phyloP scores from a whole-genome alignment of 2,797 vertebrate genomes.

The Podarcis lilfordi region DNA sequence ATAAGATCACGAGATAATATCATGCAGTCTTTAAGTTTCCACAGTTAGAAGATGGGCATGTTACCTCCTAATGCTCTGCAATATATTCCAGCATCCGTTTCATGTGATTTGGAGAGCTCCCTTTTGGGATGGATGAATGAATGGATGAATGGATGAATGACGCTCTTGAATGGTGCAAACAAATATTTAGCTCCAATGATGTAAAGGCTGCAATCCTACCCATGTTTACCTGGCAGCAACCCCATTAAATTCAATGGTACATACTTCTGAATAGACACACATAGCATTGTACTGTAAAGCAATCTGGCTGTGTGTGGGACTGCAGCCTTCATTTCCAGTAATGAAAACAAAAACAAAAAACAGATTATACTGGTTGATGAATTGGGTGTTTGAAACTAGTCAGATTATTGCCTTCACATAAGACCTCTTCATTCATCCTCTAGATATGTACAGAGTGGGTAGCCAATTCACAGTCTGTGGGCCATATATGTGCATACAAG shows the following conservation, averaged over 20 bases:
- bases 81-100: background rate
- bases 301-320: background rate
- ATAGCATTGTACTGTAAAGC: too few species aligned
- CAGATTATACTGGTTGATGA: background rate
- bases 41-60: background rate
- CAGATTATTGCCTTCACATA: too few species aligned
- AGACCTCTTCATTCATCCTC: too few species aligned
- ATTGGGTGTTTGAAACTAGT: background rate
- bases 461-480: too few species aligned
- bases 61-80: background rate
- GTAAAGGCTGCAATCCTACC: too few species aligned
- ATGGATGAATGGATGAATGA: too few species aligned
- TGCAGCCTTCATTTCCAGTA: background rate
- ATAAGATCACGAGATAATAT: background rate
- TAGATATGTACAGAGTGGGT: too few species aligned
- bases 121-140: background rate
- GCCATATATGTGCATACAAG: too few species aligned
- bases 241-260: too few species aligned
- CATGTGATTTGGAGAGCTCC: background rate
- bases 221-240: too few species aligned
- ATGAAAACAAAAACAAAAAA: background rate
- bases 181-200: background rate
- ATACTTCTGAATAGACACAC: background rate
- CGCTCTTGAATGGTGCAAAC: background rate
- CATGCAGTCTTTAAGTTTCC: background rate